Evolutionary conservation across 2,888 invertebrate genomes (phyloP).

Genomic region (Priocnemis perturbator): DNA sequence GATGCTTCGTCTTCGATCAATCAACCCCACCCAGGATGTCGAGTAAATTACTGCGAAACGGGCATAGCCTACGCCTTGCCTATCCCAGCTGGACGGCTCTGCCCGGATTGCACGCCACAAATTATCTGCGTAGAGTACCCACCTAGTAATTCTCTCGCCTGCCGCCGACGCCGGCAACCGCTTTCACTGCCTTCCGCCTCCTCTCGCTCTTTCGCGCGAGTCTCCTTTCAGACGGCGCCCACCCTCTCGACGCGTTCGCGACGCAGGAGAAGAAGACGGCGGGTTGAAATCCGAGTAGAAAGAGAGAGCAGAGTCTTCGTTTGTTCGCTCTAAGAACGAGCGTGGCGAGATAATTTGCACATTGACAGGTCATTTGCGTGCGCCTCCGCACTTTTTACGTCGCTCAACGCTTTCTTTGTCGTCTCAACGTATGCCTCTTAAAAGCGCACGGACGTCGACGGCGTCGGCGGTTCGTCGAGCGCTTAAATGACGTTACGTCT

Average conservation of each 20-base stretch:
- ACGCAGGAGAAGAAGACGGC: neutral
- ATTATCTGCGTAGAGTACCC: conserved; percentile 54
- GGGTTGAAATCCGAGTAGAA: neutral
- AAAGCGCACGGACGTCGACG: too few species aligned
- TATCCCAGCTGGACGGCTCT: conserved; percentile 44
- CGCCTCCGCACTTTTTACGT: too few species aligned
- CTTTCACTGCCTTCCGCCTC: conserved; percentile 9
- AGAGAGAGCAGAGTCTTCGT: neutral
- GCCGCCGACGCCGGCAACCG: conserved; percentile 20
- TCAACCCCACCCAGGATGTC: conserved; percentile 39
- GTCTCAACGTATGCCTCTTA: neutral
- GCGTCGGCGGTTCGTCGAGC: too few species aligned
- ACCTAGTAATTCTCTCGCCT: conserved; percentile 53
- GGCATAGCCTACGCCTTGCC: conserved; percentile 49
- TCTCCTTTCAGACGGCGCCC: conserved; percentile 9
- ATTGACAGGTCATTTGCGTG: neutral
- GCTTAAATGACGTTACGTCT: neutral
- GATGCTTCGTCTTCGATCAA: conserved; percentile 52
- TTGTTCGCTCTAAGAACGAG: neutral
- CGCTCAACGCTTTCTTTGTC: neutral
- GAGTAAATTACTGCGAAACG: conserved; percentile 54
- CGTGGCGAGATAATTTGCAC: neutral
- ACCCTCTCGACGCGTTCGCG: conserved; percentile 7
- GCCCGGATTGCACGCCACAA: conserved; percentile 55
- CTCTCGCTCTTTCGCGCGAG: conserved; percentile 13